A percentile compares a stretch with the other conserved stretches of the same genome.
These are phyloP conservation scores for Caenorhabditis remanei DNA, from an alignment of 1,140 invertebrate genomes.

Conservation along the genomic window DNA sequence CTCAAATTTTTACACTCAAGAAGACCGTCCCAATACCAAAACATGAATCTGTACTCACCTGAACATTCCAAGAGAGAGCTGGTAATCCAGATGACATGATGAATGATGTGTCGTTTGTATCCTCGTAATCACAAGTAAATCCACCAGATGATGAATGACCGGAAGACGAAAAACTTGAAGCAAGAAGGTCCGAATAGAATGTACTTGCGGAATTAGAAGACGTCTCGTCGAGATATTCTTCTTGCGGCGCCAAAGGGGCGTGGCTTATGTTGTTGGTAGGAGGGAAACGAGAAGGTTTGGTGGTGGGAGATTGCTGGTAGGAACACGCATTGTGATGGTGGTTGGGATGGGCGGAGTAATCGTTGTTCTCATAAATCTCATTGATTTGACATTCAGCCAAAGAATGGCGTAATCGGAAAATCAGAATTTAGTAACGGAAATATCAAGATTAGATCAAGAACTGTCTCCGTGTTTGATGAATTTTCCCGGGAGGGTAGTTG, in stretches of 20 bases:
- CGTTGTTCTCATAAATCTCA: conserved; percentile 8
- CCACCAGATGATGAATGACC: neutral
- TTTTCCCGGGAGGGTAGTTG: too few relatives aligned
- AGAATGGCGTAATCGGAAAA: conserved; percentile 35
- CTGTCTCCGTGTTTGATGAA: too few relatives aligned
- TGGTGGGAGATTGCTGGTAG: conserved; percentile 10
- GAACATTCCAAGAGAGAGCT: conserved; percentile 27
- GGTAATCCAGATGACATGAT: conserved; percentile 27
- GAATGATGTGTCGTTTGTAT: conserved; percentile 5
- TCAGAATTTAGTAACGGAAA: neutral
- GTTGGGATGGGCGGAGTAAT: conserved; percentile 13
- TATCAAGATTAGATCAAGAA: too few relatives aligned
- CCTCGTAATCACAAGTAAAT: conserved; percentile 19
- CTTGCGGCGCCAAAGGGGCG: conserved; percentile 51
- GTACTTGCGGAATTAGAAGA: conserved; percentile 27
- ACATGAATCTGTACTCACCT: neutral
- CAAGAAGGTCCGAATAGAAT: conserved; percentile 34
- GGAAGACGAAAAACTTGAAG: conserved; percentile 35
- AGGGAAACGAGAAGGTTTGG: conserved; percentile 6
- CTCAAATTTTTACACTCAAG: too few relatives aligned
- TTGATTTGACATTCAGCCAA: conserved; percentile 41
- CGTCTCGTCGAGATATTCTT: conserved; percentile 46
- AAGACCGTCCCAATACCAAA: too few relatives aligned
- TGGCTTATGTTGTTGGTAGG: neutral
- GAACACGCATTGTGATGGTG: conserved; percentile 2